Evolutionary conservation across 1,140 invertebrate genomes (phyloP).

Genomic region (Hyles euphorbiae): DNA sequence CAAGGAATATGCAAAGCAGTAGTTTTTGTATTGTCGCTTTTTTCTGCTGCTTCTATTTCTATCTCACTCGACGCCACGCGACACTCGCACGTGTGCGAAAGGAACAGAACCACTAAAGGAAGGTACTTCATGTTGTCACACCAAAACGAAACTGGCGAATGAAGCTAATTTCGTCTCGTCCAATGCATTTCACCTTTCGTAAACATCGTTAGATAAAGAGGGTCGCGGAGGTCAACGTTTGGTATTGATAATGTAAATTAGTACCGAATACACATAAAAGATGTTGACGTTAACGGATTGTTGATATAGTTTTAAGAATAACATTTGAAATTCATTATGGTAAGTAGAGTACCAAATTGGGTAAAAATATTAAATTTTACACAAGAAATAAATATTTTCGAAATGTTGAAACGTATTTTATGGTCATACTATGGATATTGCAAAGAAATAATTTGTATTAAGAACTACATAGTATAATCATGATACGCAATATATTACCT

Average conservation of each 20-base stretch:
- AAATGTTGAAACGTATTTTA: no score
- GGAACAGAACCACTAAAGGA: constrained; percentile 19
- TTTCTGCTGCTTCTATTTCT: constrained; percentile 7
- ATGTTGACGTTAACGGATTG: no score
- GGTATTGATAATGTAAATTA: constrained; percentile 10
- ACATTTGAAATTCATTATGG: no score
- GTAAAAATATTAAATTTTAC: no score
- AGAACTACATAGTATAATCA: no score
- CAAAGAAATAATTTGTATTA: no score
- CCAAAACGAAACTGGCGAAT: constrained; percentile 9
- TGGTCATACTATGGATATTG: no score
- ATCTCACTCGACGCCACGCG: constrained; percentile 21
- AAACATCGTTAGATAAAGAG: constrained; percentile 25
- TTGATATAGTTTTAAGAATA: no score
- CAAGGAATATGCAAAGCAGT: constrained; percentile 16
- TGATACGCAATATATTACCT: no score
- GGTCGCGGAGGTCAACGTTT: constrained; percentile 23
- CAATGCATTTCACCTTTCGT: constrained; percentile 9
- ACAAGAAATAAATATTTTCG: no score
- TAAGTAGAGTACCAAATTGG: no score
- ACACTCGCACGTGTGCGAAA: constrained; percentile 13
- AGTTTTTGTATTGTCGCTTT: constrained; percentile 3
- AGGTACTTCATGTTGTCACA: constrained; percentile 28
- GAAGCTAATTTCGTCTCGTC: constrained; percentile 16
- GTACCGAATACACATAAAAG: no score